Percentiles rank a stretch among this genome's conserved stretches.
Evolutionary conservation across 2,797 vertebrate genomes (phyloP).

Genomic region (Protosalanx chinensis): DNA sequence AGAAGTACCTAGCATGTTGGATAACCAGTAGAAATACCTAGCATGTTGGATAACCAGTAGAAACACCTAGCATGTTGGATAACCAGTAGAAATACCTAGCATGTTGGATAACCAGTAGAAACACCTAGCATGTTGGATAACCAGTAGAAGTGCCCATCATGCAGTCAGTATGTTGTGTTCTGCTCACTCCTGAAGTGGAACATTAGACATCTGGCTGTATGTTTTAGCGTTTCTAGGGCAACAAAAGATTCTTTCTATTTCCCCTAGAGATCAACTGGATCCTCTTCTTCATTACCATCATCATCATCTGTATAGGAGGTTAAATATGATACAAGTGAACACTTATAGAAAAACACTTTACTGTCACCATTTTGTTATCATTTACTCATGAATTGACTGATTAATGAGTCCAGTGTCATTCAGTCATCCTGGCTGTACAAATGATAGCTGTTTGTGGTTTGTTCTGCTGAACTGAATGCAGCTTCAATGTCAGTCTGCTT

Average conservation of each 20-base stretch:
- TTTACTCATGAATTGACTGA: too few species aligned
- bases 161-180: constrained; percentile 25
- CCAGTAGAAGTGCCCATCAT: constrained; percentile 12
- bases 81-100: too few species aligned
- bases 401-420: neutral
- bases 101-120: too few species aligned
- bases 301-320: neutral
- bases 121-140: too few species aligned
- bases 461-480: neutral
- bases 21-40: too few species aligned
- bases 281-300: neutral
- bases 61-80: too few species aligned
- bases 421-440: too few species aligned
- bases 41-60: too few species aligned
- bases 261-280: neutral
- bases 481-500: neutral
- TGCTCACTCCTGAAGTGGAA: constrained; percentile 23
- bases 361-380: too few species aligned
- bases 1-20: too few species aligned
- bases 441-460: neutral
- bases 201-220: constrained; percentile 40
- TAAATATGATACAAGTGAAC: neutral
- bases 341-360: too few species aligned
- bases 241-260: constrained; percentile 23
- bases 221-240: constrained; percentile 42